Percentiles rank a stretch among this genome's conserved stretches.
phyloP scores from a whole-genome alignment of 2,888 invertebrate species.

The Ormyrus rosae region DNA sequence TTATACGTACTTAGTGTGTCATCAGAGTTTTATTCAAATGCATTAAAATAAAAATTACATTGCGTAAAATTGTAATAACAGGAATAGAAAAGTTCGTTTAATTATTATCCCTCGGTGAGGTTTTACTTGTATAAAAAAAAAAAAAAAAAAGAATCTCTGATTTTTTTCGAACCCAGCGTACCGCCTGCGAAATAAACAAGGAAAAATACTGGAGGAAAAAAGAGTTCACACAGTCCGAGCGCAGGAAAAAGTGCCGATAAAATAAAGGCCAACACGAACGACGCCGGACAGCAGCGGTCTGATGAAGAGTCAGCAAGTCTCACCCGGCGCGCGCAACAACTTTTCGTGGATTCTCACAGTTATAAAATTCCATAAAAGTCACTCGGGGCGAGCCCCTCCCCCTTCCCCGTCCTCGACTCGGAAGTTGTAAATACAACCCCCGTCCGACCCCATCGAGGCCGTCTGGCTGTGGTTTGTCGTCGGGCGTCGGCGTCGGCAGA shows the following conservation, averaged over 20 bases:
- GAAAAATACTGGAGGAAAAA: conserved; percentile 17
- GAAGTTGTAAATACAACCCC: conserved; percentile 55
- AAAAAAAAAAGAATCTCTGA: too few species aligned
- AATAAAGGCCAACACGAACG: not conserved
- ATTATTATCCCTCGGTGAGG: too few species aligned
- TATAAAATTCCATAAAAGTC: conserved; percentile 57
- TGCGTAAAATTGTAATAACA: too few species aligned
- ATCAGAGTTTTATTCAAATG: too few species aligned
- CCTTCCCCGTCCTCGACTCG: conserved; percentile 14
- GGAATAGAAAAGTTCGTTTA: too few species aligned
- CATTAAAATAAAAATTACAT: too few species aligned
- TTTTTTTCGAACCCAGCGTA: not conserved
- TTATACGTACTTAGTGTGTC: too few species aligned
- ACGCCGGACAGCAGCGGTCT: not conserved
- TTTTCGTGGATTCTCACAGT: conserved; percentile 44
- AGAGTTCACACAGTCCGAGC: not conserved
- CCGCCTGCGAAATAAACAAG: conserved; percentile 7
- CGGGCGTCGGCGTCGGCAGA: conserved; percentile 43
- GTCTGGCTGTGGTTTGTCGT: conserved; percentile 42
- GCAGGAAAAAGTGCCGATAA: not conserved
- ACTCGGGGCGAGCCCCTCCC: not conserved
- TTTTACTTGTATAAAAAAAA: too few species aligned
- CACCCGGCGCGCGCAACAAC: not conserved
- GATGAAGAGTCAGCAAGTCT: too few species aligned
- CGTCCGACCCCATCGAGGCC: conserved; percentile 20